Evolutionary conservation across 2,888 invertebrate genomes (phyloP), one percentile per base, ranked within the genome.

Genomic region (Amiota mariae): DNA sequence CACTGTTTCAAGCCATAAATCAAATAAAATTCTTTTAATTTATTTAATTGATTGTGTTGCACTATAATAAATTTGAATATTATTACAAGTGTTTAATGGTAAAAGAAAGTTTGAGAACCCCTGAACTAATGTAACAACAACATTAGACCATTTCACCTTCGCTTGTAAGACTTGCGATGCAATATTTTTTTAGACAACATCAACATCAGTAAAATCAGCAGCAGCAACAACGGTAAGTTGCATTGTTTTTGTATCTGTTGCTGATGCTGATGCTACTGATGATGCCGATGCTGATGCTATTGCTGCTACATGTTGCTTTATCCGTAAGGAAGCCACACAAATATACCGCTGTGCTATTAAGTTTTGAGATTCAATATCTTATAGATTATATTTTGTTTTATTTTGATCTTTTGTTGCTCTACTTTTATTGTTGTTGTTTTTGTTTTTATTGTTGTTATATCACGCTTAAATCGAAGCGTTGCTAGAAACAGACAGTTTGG

Each of bases 401-500:
- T 36, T 51, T 36, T 36, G 36, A 36, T 4, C 4, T 86, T 80
- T 85, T 86, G 80, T 79, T 85, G 74, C 18, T 47, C 76, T 73
- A 67, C 64, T 20, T 4, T 57, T 48, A 48, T 15, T 24, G 59
- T 15, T 61, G 49, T 46, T 57, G n/a, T n/a, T 20, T 4, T 57
- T 48, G 24, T 15, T 24, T 49, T 15, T 61, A 24, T 46, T 57
- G 46, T 59, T 24, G 66, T 15, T 86, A 82, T 85, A 86, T 84
- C 86, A 76, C 76, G 77, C 76, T 84, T 81, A 84, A 81, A 86
- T 86, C 86, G 85, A 85, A 77, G 82, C 86, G 84, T 85, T 84
- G 81, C 36, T 36, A 36, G 36, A 36, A 46, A 56, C 64, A 72
- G 83, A 83, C 87, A 86, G 82, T 81, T 78, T 85, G 83, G 83